Conservation (phyloP, 2,888 invertebrate species). For the Plusia festucae region DNA sequence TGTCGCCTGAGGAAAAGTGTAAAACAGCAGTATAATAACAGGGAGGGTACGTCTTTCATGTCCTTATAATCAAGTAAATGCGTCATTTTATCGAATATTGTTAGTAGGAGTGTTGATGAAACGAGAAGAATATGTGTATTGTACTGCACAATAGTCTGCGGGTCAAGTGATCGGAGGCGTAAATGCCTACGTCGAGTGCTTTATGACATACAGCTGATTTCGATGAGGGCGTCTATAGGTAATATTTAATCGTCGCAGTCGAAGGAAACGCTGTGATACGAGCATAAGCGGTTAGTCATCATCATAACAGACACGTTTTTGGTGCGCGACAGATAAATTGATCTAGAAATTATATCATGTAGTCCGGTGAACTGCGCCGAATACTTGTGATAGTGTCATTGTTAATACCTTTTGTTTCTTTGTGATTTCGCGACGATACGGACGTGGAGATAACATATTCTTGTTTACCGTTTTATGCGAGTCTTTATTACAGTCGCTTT, state of each 20-base stretch:
- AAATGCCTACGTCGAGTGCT: constrained; percentile 61
- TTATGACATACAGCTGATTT: constrained; percentile 84
- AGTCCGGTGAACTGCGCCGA: constrained; percentile 71
- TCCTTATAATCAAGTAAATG: constrained; percentile 87
- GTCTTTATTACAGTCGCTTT: constrained; percentile 69
- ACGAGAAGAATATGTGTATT: constrained; percentile 66
- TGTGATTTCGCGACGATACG: constrained; percentile 80
- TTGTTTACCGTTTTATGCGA: constrained; percentile 77
- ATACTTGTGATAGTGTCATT: constrained; percentile 77
- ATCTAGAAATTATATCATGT: constrained; percentile 67
- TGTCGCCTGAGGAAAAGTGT: constrained; percentile 85
- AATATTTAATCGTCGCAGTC: constrained; percentile 71
- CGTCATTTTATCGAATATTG: constrained; percentile 88
- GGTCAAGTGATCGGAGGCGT: constrained; percentile 50
- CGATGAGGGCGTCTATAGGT: constrained; percentile 80
- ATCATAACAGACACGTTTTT: constrained; percentile 78
- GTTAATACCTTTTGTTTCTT: constrained; percentile 79
- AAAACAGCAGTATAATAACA: constrained; percentile 85
- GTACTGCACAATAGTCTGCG: constrained; percentile 44
- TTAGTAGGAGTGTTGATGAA: constrained; percentile 70
- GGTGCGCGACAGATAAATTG: constrained; percentile 71
- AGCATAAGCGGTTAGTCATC: constrained; percentile 86
- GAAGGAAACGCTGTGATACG: constrained; percentile 79
- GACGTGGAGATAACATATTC: constrained; percentile 76
- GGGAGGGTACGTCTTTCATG: constrained; percentile 89